Conservation (phyloP, 2,797 vertebrate genomes). For the Poeciliopsis turneri region DNA sequence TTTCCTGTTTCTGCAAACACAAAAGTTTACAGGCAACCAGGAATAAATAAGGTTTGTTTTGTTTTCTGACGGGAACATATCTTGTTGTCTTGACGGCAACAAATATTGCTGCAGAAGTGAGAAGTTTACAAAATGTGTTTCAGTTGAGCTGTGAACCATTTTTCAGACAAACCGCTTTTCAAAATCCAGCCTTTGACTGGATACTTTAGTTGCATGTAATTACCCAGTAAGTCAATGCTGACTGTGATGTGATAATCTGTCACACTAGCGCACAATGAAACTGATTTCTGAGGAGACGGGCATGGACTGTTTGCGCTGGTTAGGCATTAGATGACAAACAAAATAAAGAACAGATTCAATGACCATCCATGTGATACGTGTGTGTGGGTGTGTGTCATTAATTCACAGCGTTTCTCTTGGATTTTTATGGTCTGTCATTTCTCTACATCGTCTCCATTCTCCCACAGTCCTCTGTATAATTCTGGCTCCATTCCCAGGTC, state of each 20-base stretch:
- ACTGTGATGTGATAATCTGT: conserved; percentile 11
- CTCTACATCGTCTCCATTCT: conserved; percentile 17
- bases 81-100: neutral
- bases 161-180: conserved; percentile 4
- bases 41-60: neutral
- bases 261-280: neutral
- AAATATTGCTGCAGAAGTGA: neutral
- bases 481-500: no score
- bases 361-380: neutral
- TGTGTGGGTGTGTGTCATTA: conserved; percentile 5
- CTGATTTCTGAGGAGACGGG: conserved; percentile 3
- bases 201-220: conserved; percentile 8
- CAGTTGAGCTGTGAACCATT: neutral
- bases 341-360: conserved; percentile 13
- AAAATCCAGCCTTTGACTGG: conserved; percentile 4
- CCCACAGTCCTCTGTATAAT: neutral
- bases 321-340: neutral
- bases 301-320: neutral
- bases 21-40: neutral
- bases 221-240: neutral
- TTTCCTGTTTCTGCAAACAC: neutral
- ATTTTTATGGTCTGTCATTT: conserved; percentile 16
- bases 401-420: conserved; percentile 32
- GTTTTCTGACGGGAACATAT: neutral
- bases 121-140: neutral